Percentiles rank a stretch among this genome's conserved stretches.
Conservation (phyloP, 2,888 invertebrate genomes). For the Lasioglossum oenotherae region DNA sequence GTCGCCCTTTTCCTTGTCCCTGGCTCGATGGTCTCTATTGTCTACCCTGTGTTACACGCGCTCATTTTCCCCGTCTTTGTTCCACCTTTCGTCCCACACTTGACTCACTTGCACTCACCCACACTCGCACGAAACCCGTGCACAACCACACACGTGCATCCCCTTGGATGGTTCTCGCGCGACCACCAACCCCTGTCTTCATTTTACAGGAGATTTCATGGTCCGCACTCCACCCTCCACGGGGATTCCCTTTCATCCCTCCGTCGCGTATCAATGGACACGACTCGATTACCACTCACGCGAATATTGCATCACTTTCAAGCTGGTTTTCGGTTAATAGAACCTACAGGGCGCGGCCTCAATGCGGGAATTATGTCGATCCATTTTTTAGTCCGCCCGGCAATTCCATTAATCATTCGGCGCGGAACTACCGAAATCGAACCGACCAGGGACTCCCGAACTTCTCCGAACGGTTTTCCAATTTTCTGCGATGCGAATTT, state of each 20-base stretch:
- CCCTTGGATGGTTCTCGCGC: slow-evolving; percentile 19
- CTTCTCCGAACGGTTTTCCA: background rate
- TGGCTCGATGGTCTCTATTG: slow-evolving; percentile 79
- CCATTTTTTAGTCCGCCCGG: background rate
- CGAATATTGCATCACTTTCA: background rate
- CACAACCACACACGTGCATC: background rate
- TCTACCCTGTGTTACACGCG: slow-evolving; percentile 79
- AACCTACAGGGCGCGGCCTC: background rate
- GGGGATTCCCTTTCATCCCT: slow-evolving; percentile 33
- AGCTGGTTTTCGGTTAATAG: background rate
- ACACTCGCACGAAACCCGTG: background rate
- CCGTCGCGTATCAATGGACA: slow-evolving; percentile 18
- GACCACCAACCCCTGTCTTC: background rate
- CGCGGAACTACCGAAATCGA: background rate
- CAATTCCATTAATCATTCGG: background rate
- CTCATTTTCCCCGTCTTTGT: slow-evolving; percentile 56
- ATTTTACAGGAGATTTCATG: slow-evolving; percentile 15
- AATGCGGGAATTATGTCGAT: slow-evolving; percentile 4
- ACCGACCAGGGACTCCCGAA: background rate
- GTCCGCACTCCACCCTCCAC: background rate
- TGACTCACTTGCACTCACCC: background rate
- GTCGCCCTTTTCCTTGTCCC: slow-evolving; percentile 58
- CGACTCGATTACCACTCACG: slow-evolving; percentile 18
- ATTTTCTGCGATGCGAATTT: background rate
- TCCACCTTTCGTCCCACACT: slow-evolving; percentile 37